Conservation (phyloP, 2,113 vertebrate genomes). For the Craseonycteris thonglongyai region DNA sequence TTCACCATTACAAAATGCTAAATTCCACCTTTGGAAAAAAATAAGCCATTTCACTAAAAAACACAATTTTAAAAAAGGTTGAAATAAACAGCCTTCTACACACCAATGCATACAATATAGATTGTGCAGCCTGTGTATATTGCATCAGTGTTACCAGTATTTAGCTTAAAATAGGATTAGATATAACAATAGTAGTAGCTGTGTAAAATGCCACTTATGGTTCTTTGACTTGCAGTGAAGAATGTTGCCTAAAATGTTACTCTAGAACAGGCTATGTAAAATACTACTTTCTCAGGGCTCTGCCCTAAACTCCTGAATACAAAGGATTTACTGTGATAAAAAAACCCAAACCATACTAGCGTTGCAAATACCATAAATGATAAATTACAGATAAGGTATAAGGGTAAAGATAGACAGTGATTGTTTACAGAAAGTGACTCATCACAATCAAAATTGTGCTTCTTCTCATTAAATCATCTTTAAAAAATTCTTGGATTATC, state of each 20-base stretch:
- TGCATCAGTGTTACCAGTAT: slow-evolving; percentile 75
- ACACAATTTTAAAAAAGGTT: slow-evolving; percentile 79
- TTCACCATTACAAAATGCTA: slow-evolving; percentile 81
- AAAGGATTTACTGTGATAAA: slow-evolving; percentile 88
- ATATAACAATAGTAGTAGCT: slow-evolving; percentile 70
- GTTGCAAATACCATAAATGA: slow-evolving; percentile 80
- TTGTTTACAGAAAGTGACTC: slow-evolving; percentile 83
- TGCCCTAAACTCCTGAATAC: slow-evolving; percentile 92
- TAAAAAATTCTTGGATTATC: slow-evolving; percentile 78
- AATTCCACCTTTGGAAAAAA: slow-evolving; percentile 82
- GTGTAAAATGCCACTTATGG: slow-evolving; percentile 75
- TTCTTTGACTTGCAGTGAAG: slow-evolving; percentile 81
- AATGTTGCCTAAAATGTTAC: slow-evolving; percentile 87
- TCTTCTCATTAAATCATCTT: slow-evolving; percentile 88
- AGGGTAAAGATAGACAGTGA: slow-evolving; percentile 77
- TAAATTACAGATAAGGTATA: slow-evolving; percentile 81
- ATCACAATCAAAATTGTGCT: slow-evolving; percentile 91
- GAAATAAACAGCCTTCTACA: slow-evolving; percentile 76
- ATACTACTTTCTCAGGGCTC: slow-evolving; percentile 86
- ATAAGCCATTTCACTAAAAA: slow-evolving; percentile 85
- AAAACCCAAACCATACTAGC: slow-evolving; percentile 81
- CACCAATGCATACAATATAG: slow-evolving; percentile 76
- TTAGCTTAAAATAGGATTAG: slow-evolving; percentile 73
- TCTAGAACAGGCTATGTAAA: slow-evolving; percentile 75
- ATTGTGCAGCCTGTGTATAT: slow-evolving; percentile 70